Base-by-base conservation (phyloP, 2,113 vertebrate genomes). In the Leptobrachium ailaonicum region DNA sequence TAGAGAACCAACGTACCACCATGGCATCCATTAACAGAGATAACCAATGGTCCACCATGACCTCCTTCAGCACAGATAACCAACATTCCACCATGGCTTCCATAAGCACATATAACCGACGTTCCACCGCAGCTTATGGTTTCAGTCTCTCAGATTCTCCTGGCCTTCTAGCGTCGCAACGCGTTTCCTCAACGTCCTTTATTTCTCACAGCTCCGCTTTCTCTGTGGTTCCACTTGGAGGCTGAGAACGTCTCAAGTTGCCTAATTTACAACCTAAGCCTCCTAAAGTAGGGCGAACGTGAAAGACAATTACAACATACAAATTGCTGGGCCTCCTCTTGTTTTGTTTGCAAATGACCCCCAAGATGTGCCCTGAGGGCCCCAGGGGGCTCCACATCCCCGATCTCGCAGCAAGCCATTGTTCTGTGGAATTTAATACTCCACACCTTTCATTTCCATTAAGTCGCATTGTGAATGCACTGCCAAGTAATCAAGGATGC, bases 401-500 rank as follows among this genome's bases (percentile, higher is more conserved):
- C 62, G 40, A 40, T 64, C 62, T 64, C 9, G 9, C 62, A 20
- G n/a, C 6, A 32, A 20, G n/a, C 1, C n/a, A 64, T 64, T 64
- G 62, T 64, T 64, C 4, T 5, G 62, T 20, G 62, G 9, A 64
- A 64, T 64, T 7, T 40, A 64, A 64, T 64, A 64, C 32, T 9
- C 62, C 9, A 20, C 32, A 40, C 62, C 62, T 64, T 64, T 64
- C 62, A 2, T 13, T 64, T 40, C 40, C 62, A 64, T 64, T 64
- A 64, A 64, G 62, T 13, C 62, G 6, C 9, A 20, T 64, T 64
- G 20, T 40, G 62, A 64, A 64, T 32, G 62, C n/a, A 40, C 4
- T 64, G 62, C 62, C 62, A 64, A 64, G n/a, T 64, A 64, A 64
- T 64, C 62, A 64, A 40, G n/a, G 62, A 64, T 32, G 32, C 32